Base-by-base conservation (phyloP, 2,888 invertebrate genomes). In the Agrotis ipsilon region DNA sequence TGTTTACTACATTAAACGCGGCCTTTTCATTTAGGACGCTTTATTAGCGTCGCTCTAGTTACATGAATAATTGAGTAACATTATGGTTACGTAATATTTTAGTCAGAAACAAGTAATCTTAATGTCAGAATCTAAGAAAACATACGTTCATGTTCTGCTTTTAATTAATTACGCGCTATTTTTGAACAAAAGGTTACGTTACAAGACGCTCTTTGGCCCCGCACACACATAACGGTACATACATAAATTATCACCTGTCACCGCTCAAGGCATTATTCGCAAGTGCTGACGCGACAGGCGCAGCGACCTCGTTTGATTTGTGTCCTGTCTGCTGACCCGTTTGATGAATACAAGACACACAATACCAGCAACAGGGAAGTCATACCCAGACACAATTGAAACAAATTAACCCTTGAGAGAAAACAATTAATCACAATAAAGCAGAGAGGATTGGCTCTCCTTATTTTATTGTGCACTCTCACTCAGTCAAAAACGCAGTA, bases 291-390 rank as follows among this genome's bases (percentile, higher is more conserved):
- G 70, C 74, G 82, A 76, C 87, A 83, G 67, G 65, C 75, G 66
- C 79, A 80, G 67, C 73, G 75, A 81, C 83, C 82, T 81, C 75
- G 68, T 74, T 81, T 87, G 84, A 88, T 88, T 88, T 88, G 86
- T 88, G 84, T 73, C 70, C 77, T 72, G 79, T 61, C 69, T 79
- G 62, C 60, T 85, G 85, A 83, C 81, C 82, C 68, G 55, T 81
- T 81, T 80, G 72, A 81, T 82, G 80, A 82, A 72, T 74, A 74
- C 73, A 71, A 83, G 83, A 71, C 72, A 72, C 63, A 79, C 54
- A 78, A 74, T 74, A 74, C 62, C 21, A 57, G 24, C 18, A 32
- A 49, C 57, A 58, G 27, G 46, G 63, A 62, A 81, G 60, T 78
- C 67, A 60, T 45, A 78, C 57, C 66, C 63, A 69, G 51, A 57